Base-by-base conservation (phyloP, 2,797 vertebrate species). In the Myotis myotis region DNA sequence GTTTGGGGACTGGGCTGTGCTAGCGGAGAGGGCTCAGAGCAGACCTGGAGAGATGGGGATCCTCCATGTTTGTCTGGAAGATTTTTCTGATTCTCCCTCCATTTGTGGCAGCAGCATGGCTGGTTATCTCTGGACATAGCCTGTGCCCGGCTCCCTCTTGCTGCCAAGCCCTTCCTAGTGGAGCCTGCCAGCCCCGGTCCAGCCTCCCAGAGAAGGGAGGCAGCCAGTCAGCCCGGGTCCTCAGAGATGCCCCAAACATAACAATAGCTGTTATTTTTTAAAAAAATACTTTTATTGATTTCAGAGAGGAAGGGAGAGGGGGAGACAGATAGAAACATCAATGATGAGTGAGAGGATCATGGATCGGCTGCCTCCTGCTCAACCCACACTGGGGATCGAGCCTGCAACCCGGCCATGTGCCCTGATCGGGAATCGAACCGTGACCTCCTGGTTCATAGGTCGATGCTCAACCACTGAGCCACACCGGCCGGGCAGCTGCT, bases 91-190 rank as follows among this genome's bases (percentile, higher is more conserved):
- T 53, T 80, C 89, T 82, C 13, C 53, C 47, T 86, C 68, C 2
- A 0, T 36, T n/a, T 0, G 3, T 10, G 36, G 44, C 30, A 33
- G 57, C 33, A 36, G 55, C 10, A 0, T 10, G 25, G 41, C 75
- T n/a, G 16, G 47, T 16, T 49, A 60, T 84, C 76, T 91, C 72
- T 51, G 71, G 19, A 23, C 23, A 6, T 6, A 1, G 7, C 33
- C 44, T 60, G 75, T 2, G 22, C 0, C 11, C 28, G 33, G 28
- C 23, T 53, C 53, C 71, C 9, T 5, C 60, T 53, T 57, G 57
- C 84, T 68, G 60, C 41, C 20, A 30, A 8, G 13, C 23, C 11
- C 60, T 33, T 64, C 60, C 11, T 15, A 3, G 30, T 47, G 41
- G 15, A 23, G 19, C 47, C 75, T n/a, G 53, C 53, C 47, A 2